phyloP scores from a whole-genome alignment of 2,113 vertebrate species.

The Podiceps cristatus region DNA sequence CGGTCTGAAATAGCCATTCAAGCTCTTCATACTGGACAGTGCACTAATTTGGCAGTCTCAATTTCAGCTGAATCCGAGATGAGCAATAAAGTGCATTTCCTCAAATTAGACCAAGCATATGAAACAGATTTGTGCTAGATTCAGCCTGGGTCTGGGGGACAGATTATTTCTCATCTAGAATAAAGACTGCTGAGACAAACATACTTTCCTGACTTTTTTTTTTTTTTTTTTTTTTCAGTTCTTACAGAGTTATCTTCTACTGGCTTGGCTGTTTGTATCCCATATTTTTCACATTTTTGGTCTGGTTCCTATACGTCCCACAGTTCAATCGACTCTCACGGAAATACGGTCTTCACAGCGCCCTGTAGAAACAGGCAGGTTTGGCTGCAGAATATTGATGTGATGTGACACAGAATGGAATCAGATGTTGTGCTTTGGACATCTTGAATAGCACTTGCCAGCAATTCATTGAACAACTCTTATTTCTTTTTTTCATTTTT shows the following conservation, averaged over 20 bases:
- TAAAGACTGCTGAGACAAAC: not conserved
- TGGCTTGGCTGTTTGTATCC: not conserved
- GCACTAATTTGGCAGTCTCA: not conserved
- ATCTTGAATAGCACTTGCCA: not conserved
- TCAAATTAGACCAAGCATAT: not conserved
- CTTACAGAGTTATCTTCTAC: not conserved
- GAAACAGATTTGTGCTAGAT: not conserved
- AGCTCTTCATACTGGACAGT: not conserved
- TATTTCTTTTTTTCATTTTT: not conserved
- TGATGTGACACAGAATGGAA: not conserved
- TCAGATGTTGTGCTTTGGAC: not conserved
- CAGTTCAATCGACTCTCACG: not conserved
- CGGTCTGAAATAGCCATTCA: not conserved
- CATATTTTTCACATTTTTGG: not conserved
- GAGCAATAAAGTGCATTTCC: not conserved
- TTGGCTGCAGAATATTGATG: not conserved
- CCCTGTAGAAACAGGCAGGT: not conserved
- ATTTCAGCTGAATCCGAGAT: not conserved
- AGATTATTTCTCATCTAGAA: not conserved
- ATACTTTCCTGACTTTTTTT: not conserved
- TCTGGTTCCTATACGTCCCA: not conserved
- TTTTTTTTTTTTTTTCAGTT: no score
- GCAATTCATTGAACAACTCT: not conserved
- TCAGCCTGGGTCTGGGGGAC: not conserved
- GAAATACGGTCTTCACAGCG: not conserved